These are phyloP conservation scores for Solea solea DNA, from an alignment of 2,113 vertebrate species.

Conservation along the genomic window DNA sequence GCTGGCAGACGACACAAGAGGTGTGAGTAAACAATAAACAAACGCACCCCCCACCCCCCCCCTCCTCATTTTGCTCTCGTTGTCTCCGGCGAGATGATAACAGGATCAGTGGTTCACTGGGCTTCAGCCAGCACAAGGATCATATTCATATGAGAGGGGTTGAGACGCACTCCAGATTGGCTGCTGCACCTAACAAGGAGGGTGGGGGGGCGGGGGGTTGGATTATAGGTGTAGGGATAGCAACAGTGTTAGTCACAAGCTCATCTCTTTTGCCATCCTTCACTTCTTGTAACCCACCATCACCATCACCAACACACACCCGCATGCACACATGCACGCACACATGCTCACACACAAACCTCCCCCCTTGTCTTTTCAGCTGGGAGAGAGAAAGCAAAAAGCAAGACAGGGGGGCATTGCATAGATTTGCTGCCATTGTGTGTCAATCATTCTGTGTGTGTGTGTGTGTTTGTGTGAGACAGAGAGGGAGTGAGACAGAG, in stretches of 20 bases:
- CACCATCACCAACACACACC: not conserved
- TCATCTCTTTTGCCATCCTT: constrained; percentile 65
- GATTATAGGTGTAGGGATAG: constrained; percentile 63
- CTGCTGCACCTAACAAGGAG: constrained; percentile 63
- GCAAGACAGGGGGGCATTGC: constrained; percentile 72
- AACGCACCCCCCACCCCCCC: constrained; percentile 16
- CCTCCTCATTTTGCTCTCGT: constrained; percentile 18
- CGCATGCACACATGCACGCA: constrained; percentile 30
- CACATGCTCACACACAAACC: constrained; percentile 39
- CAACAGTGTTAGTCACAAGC: constrained; percentile 62
- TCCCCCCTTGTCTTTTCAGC: constrained; percentile 76
- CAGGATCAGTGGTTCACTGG: constrained; percentile 70
- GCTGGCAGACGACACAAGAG: constrained; percentile 14
- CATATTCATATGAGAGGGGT: constrained; percentile 70
- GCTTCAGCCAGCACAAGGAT: constrained; percentile 68
- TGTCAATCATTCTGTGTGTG: constrained; percentile 82
- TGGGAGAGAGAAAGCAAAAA: constrained; percentile 72
- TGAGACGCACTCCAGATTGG: constrained; percentile 65
- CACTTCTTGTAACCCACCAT: constrained; percentile 50
- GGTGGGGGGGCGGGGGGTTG: constrained; percentile 8
- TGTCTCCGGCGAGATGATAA: constrained; percentile 69
- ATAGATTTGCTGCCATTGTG: constrained; percentile 85
- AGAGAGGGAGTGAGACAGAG: constrained; percentile 23
- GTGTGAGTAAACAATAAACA: constrained; percentile 34
- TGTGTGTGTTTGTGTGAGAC: constrained; percentile 34